Conservation (phyloP, 2,113 vertebrate species). For the Peromyscus polionotus region DNA sequence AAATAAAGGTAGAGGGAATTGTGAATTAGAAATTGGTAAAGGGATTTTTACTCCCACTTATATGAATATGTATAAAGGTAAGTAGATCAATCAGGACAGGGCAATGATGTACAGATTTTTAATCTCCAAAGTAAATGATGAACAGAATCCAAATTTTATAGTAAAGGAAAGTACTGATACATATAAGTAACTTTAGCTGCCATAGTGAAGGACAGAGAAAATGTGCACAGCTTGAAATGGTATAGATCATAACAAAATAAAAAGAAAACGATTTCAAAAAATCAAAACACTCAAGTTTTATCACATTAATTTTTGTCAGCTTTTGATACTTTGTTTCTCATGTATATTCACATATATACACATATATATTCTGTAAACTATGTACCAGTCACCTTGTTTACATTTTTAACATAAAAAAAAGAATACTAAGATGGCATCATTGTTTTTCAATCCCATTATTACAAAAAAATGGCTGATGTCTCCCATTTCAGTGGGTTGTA, state of each 20-base stretch:
- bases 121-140: background rate
- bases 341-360: too few relatives aligned
- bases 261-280: constrained; percentile 22
- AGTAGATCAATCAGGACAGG: background rate
- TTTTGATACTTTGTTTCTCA: background rate
- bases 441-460: background rate
- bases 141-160: background rate
- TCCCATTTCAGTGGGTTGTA: background rate
- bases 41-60: background rate
- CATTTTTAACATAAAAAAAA: background rate
- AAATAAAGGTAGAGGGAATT: background rate
- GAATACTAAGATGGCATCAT: background rate
- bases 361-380: background rate
- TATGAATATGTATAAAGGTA: background rate
- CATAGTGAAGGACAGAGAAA: background rate
- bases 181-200: background rate
- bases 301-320: background rate
- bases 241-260: background rate
- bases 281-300: background rate
- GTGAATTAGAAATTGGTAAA: background rate
- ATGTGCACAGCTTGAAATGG: too few relatives aligned
- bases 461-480: background rate
- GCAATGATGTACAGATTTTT: background rate
- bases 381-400: background rate
- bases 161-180: background rate